These are phyloP conservation scores for Antigone vipio DNA, from an alignment of 2,113 vertebrate species.

Conservation along the genomic window DNA sequence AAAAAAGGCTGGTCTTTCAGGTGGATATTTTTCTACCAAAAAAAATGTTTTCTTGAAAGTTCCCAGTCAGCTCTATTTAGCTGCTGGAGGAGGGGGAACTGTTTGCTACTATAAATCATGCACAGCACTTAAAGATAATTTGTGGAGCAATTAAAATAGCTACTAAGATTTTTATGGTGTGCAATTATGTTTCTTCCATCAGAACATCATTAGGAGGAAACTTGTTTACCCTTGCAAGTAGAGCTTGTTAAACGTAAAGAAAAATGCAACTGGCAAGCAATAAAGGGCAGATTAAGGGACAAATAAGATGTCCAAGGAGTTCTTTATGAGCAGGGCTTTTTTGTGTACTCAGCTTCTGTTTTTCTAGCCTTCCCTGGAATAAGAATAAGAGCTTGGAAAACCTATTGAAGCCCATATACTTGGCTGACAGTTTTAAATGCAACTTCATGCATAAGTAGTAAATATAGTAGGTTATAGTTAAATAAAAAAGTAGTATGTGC, in stretches of 20 bases:
- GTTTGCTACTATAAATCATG: constrained; percentile 4
- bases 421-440: neutral
- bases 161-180: constrained; percentile 38
- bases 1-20: neutral
- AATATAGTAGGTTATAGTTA: neutral
- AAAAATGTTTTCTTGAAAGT: neutral
- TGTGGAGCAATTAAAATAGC: constrained; percentile 51
- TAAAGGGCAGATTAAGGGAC: constrained; percentile 35
- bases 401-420: neutral
- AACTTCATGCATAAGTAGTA: neutral
- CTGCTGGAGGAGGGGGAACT: neutral
- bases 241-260: constrained; percentile 21
- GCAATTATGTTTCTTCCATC: constrained; percentile 49
- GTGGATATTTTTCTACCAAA: neutral
- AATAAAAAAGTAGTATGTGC: neutral
- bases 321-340: neutral
- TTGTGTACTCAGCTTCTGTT: constrained; percentile 1
- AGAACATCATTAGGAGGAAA: constrained; percentile 44
- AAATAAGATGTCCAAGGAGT: neutral
- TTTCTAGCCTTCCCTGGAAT: neutral
- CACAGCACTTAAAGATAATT: constrained; percentile 22
- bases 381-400: neutral
- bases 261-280: constrained; percentile 8
- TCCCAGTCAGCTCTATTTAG: neutral
- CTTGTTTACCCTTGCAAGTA: constrained; percentile 41